phyloP scores from a whole-genome alignment of 2,888 invertebrate genomes.

The Panopea generosa region DNA sequence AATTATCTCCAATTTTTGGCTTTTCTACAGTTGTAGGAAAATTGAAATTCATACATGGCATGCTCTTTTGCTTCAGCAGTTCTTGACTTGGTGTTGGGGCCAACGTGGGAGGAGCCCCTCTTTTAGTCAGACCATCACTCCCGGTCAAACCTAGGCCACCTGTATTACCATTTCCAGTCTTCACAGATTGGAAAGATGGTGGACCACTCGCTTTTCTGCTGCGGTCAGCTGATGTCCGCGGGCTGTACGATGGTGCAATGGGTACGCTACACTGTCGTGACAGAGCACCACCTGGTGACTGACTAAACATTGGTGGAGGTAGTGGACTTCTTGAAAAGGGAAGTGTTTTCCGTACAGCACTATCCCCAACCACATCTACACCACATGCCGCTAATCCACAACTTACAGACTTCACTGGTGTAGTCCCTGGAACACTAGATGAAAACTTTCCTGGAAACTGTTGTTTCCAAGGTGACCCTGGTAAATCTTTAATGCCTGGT shows the following conservation, averaged over 20 bases:
- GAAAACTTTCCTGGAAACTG: conserved; percentile 19
- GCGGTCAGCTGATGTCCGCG: conserved; percentile 20
- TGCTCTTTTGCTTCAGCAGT: conserved; percentile 64
- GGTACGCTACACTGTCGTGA: conserved; percentile 54
- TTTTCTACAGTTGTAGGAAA: conserved; percentile 37
- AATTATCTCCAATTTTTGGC: conserved; percentile 1
- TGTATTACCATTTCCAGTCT: conserved; percentile 12
- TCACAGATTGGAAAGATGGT: conserved; percentile 10
- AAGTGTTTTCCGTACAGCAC: background rate
- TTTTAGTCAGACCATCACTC: conserved; percentile 2
- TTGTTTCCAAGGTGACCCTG: conserved; percentile 35
- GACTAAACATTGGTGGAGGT: background rate
- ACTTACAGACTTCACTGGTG: background rate
- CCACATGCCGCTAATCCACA: background rate
- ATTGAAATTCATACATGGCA: conserved; percentile 59
- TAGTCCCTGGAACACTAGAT: background rate
- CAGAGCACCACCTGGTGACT: background rate
- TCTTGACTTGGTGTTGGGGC: conserved; percentile 43
- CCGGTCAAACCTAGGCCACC: conserved; percentile 29
- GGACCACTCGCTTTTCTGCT: conserved; percentile 58
- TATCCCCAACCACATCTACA: background rate
- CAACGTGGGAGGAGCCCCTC: conserved; percentile 12
- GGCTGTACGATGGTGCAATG: conserved; percentile 28
- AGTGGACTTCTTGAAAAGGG: background rate
- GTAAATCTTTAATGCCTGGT: conserved; percentile 2